phyloP scores from a whole-genome alignment of 2,888 invertebrate genomes.

The Crepidodera aurea region DNA sequence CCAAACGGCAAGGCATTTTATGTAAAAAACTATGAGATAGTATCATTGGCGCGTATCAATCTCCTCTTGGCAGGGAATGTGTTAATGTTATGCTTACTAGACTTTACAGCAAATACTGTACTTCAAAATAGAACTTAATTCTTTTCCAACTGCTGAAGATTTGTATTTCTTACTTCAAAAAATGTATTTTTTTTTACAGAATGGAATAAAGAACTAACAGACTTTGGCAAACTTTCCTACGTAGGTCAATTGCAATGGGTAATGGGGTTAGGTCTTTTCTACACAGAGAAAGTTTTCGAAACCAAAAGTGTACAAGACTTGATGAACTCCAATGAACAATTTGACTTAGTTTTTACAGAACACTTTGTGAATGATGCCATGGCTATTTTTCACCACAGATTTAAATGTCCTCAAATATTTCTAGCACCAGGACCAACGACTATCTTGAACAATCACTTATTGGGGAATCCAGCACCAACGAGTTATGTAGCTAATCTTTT shows the following conservation, averaged over 20 bases:
- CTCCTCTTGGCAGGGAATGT: no score
- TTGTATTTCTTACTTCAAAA: no score
- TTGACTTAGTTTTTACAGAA: slow-evolving; percentile 53
- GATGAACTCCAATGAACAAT: slow-evolving; percentile 44
- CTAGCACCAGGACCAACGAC: slow-evolving; percentile 31
- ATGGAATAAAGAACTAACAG: neutral
- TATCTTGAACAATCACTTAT: slow-evolving; percentile 54
- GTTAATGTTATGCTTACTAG: no score
- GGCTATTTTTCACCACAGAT: slow-evolving; percentile 27
- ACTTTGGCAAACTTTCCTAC: slow-evolving; percentile 19
- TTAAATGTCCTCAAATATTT: slow-evolving; percentile 33
- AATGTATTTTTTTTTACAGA: no score
- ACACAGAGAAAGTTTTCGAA: slow-evolving; percentile 30
- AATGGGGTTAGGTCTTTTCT: slow-evolving; percentile 3
- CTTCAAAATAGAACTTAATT: no score
- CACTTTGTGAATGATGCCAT: slow-evolving; percentile 50
- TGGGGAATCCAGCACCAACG: slow-evolving; percentile 62
- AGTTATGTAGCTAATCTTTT: slow-evolving; percentile 63
- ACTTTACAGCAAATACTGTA: no score
- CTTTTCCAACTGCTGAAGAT: no score
- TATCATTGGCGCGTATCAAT: no score
- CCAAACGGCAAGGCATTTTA: no score
- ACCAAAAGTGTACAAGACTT: slow-evolving; percentile 47
- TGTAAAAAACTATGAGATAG: no score
- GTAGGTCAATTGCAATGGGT: slow-evolving; percentile 20